Evolutionary conservation across 2,113 vertebrate species (phyloP).

Genomic region (Tinamus guttatus): DNA sequence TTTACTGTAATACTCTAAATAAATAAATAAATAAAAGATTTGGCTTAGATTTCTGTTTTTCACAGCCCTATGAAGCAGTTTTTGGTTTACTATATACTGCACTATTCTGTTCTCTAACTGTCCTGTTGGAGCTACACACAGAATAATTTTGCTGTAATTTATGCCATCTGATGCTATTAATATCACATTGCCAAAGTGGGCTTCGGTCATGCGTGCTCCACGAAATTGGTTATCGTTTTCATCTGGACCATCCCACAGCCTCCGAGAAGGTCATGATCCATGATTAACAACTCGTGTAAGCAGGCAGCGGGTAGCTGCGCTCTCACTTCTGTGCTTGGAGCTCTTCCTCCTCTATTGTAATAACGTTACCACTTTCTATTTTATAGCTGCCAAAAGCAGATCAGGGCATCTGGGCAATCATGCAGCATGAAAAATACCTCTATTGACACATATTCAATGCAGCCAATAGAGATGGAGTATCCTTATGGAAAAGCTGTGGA

Average conservation of each 20-base stretch:
- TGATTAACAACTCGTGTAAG: background rate
- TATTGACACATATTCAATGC: constrained; percentile 79
- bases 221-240: background rate
- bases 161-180: background rate
- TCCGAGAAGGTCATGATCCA: background rate
- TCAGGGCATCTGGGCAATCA: background rate
- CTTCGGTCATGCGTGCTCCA: background rate
- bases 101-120: background rate
- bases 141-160: background rate
- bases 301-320: background rate
- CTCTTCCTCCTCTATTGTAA: background rate
- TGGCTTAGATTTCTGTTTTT: background rate
- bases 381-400: constrained; percentile 46
- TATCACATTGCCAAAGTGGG: background rate
- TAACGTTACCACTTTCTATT: background rate
- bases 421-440: constrained; percentile 64
- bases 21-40: background rate
- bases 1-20: background rate
- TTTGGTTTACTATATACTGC: background rate
- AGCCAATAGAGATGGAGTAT: constrained; percentile 73
- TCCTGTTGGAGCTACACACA: background rate
- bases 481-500: background rate
- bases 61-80: background rate
- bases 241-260: constrained; percentile 1
- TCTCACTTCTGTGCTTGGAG: background rate